Percentiles rank a stretch among this genome's conserved stretches.
phyloP scores from a whole-genome alignment of 2,113 vertebrate species.

The Ornithorhynchus anatinus region DNA sequence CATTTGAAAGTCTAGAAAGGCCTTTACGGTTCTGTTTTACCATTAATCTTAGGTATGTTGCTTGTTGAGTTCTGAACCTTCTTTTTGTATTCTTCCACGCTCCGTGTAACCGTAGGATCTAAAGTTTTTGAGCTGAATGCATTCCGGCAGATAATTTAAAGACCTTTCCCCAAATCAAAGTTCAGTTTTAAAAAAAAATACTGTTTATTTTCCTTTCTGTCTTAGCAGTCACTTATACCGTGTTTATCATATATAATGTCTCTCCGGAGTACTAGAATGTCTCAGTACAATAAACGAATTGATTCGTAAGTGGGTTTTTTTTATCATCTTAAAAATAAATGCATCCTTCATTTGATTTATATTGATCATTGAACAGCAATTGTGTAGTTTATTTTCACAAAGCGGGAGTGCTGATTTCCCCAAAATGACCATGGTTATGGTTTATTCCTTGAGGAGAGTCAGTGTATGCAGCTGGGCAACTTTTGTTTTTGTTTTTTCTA shows the following conservation, averaged over 20 bases:
- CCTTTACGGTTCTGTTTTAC: conserved; percentile 61
- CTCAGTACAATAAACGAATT: conserved; percentile 73
- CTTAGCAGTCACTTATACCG: conserved; percentile 68
- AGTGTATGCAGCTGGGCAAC: too few species aligned
- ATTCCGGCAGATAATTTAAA: conserved; percentile 76
- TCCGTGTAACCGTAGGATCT: conserved; percentile 66
- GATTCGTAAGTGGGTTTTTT: conserved; percentile 55
- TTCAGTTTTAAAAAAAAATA: conserved; percentile 64
- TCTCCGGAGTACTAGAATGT: conserved; percentile 51
- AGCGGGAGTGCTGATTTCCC: too few species aligned
- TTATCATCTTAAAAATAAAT: conserved; percentile 66
- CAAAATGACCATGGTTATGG: too few species aligned
- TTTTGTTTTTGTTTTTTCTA: too few species aligned
- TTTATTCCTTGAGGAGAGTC: too few species aligned
- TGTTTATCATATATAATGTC: conserved; percentile 64
- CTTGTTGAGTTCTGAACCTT: conserved; percentile 66
- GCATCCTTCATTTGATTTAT: conserved; percentile 36
- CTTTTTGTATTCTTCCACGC: conserved; percentile 67
- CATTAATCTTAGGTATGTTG: conserved; percentile 67
- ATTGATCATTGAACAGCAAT: too few species aligned
- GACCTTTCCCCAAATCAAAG: conserved; percentile 65
- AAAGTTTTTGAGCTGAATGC: conserved; percentile 67
- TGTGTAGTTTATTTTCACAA: too few species aligned
- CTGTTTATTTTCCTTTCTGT: conserved; percentile 56
- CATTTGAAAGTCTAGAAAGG: conserved; percentile 73